Evolutionary conservation across 2,797 vertebrate genomes (phyloP).

Genomic region (Sebastolobus alascanus): DNA sequence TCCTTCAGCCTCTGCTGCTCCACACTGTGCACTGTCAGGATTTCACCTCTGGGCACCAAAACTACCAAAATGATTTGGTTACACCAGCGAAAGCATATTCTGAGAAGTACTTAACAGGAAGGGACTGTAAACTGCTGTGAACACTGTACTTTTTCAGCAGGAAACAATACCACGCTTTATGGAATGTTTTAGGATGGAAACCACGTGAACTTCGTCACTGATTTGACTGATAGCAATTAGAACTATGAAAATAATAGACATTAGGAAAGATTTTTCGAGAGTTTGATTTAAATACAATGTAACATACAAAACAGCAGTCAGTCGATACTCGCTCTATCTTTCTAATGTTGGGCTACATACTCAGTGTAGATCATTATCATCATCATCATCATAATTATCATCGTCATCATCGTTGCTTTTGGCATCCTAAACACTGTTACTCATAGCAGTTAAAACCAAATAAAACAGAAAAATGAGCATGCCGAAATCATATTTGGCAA

Average conservation of each 20-base stretch:
- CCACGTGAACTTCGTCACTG: not conserved
- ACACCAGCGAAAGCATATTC: not conserved
- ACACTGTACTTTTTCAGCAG: not conserved
- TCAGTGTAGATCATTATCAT: slow-evolving; percentile 18
- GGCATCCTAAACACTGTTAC: slow-evolving; percentile 16
- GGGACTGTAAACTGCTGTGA: not conserved
- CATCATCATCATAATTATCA: slow-evolving; percentile 9
- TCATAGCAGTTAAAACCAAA: slow-evolving; percentile 40
- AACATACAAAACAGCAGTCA: slow-evolving; percentile 1
- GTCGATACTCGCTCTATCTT: not conserved
- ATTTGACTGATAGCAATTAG: not conserved
- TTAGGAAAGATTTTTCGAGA: not conserved
- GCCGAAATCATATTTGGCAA: slow-evolving; percentile 52
- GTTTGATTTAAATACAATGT: slow-evolving; percentile 1
- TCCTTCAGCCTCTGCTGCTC: slow-evolving; percentile 1
- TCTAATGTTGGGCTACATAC: slow-evolving; percentile 9
- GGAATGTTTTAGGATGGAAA: not conserved
- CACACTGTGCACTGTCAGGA: slow-evolving; percentile 7
- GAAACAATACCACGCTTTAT: not conserved
- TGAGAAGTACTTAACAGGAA: not conserved
- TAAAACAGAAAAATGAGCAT: slow-evolving; percentile 33
- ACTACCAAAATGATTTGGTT: slow-evolving; percentile 30
- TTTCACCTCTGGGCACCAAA: slow-evolving; percentile 13
- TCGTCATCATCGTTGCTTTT: slow-evolving; percentile 24
- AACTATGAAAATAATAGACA: not conserved